These are phyloP conservation scores for Lutjanus campechanus DNA, from an alignment of 2,797 vertebrate genomes.

Conservation along the genomic window DNA sequence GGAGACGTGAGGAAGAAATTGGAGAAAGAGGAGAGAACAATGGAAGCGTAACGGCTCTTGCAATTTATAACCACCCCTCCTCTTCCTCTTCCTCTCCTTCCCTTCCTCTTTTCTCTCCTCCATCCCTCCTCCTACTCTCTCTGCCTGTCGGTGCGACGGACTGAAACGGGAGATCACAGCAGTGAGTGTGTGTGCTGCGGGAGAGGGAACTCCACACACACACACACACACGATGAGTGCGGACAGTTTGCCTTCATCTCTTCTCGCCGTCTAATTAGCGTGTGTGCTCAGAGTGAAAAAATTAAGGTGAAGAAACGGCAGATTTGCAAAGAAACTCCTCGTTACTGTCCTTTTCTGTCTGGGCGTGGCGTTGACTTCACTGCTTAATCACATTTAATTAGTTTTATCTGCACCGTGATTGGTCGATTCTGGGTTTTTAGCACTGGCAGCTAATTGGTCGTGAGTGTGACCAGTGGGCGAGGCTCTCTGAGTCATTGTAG, in stretches of 20 bases:
- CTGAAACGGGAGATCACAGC: constrained; percentile 60
- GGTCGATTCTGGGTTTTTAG: not conserved
- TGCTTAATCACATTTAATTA: constrained; percentile 25
- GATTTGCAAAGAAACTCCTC: constrained; percentile 47
- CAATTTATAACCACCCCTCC: constrained; percentile 27
- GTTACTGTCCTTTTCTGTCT: not conserved
- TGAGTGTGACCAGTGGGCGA: not conserved
- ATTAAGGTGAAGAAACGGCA: constrained; percentile 7
- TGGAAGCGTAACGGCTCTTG: not conserved
- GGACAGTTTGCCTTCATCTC: constrained; percentile 31
- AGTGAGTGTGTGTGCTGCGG: constrained; percentile 11
- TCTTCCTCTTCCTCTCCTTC: constrained; percentile 2
- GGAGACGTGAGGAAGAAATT: not conserved
- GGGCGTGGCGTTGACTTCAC: constrained; percentile 1
- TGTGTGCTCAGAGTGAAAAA: constrained; percentile 13
- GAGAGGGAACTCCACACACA: constrained; percentile 41
- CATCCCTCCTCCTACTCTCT: not conserved
- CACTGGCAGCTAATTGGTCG: constrained; percentile 12
- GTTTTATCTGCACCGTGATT: constrained; percentile 1
- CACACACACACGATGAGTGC: constrained; percentile 26
- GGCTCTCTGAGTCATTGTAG: not conserved
- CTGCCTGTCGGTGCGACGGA: constrained; percentile 33
- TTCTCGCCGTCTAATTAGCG: constrained; percentile 48
- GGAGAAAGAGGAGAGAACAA: constrained; percentile 3
- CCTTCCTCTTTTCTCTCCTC: not conserved